These are phyloP conservation scores for Boloria selene DNA, from an alignment of 2,888 invertebrate species.

Conservation along the genomic window DNA sequence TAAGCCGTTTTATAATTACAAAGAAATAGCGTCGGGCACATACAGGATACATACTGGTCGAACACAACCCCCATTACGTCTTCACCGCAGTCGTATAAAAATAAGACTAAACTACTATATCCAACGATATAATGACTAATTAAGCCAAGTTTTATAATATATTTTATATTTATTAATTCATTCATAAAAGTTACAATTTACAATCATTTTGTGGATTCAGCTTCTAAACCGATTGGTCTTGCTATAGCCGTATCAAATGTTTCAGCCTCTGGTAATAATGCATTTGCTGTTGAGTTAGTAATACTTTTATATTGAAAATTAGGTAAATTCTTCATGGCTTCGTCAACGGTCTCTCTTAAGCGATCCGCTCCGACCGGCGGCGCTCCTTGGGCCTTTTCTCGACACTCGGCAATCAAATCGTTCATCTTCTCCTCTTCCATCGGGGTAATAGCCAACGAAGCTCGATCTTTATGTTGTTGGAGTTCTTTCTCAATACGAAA, in stretches of 20 bases:
- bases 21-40: no score
- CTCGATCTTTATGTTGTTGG: conserved; percentile 62
- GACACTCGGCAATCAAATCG: conserved; percentile 58
- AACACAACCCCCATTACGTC: no score
- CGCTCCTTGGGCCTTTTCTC: conserved; percentile 46
- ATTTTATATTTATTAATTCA: no score
- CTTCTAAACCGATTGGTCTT: not conserved
- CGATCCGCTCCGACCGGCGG: conserved; percentile 50
- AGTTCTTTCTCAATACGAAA: conserved; percentile 65
- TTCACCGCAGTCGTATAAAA: no score
- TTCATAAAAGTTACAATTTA: not conserved
- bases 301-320: conserved; percentile 69
- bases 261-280: conserved; percentile 60
- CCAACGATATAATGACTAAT: no score
- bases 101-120: no score
- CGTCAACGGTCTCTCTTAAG: conserved; percentile 62
- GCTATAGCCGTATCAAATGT: not conserved
- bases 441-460: conserved; percentile 53
- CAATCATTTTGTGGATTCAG: not conserved
- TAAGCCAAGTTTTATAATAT: no score
- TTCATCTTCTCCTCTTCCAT: conserved; percentile 59
- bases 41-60: no score
- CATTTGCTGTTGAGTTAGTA: conserved; percentile 65
- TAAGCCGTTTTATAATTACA: no score
- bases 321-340: conserved; percentile 63